A percentile compares a stretch with the other conserved stretches of the same genome.
phyloP scores from a whole-genome alignment of 2,888 invertebrate genomes.

The Tetramorium bicarinatum region DNA sequence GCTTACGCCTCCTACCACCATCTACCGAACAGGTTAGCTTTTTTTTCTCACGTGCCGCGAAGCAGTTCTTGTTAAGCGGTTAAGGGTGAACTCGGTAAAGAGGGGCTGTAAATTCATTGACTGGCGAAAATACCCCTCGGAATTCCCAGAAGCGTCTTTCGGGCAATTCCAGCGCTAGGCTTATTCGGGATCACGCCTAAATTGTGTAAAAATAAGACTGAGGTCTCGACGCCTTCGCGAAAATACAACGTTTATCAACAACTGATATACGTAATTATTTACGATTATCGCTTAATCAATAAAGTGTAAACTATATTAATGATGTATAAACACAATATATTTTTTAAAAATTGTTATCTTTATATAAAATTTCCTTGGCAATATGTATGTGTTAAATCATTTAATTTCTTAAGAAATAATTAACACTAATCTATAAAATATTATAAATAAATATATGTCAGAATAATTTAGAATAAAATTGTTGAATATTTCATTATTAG shows the following conservation, averaged over 20 bases:
- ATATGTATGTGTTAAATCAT: background rate
- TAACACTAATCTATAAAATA: too few species aligned
- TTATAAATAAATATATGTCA: background rate
- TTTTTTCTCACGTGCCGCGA: constrained; percentile 84
- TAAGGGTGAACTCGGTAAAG: constrained; percentile 80
- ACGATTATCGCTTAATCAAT: background rate
- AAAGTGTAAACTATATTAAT: background rate
- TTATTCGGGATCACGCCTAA: constrained; percentile 38
- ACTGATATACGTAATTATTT: background rate
- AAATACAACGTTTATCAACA: background rate
- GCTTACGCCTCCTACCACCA: constrained; percentile 74
- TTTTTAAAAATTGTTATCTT: background rate
- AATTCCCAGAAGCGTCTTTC: constrained; percentile 75
- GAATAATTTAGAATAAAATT: background rate
- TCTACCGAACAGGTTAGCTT: constrained; percentile 76
- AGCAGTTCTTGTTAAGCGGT: constrained; percentile 85
- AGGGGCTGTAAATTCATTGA: constrained; percentile 86
- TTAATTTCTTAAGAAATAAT: background rate
- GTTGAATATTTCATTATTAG: background rate
- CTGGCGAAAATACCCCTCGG: constrained; percentile 84
- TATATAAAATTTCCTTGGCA: background rate
- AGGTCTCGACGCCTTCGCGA: background rate
- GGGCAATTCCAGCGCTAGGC: constrained; percentile 33
- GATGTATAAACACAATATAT: background rate
- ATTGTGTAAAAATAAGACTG: constrained; percentile 26